Base-by-base conservation (phyloP, 2,113 vertebrate species). In the Strigops habroptila region DNA sequence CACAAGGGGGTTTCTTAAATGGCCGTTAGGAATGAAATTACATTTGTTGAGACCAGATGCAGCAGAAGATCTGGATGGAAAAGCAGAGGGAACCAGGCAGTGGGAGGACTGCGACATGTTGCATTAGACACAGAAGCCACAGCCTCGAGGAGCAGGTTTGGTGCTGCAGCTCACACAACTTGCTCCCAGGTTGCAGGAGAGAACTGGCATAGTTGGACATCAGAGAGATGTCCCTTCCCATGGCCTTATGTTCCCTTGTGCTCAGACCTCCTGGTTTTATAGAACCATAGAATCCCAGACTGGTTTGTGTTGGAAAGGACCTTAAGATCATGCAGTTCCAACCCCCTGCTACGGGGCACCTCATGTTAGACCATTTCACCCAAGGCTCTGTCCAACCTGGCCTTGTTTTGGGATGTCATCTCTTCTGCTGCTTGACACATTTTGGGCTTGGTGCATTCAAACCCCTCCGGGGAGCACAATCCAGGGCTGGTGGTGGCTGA, bases 1-100 rank as follows among this genome's bases (percentile, higher is more conserved):
- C 68, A 55, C 82, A 21, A 57, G 93, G 88, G 87, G 55, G 86
- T 90, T 92, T 96, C 94, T 93, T 79, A 91, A 95, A 92, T 17
- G 84, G 39, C 44, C 1, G 0, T 79, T 92, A 91, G 63, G 74
- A 87, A 22, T 31, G 21, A 86, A 97, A 97, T 93, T 51, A 13
- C 68, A 84, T 97, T 96, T 95, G 77, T 43, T 27, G 57, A 91
- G 81, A 71, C 23, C 89, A 92, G 89, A 87, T 69, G 78, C 70
- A 85, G 53, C 65, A 79, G 53, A 76, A 75, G 75, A 96, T 25
- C 59, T 77, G 57, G 74, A 68, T 57, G 93, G 15, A 82, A 92
- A 82, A 95, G 53, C 91, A 67, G 82, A 60, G 39, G 43, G 84
- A 81, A 68, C 39, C 37, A 22, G 35, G 49, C 41, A 88, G 69